Evolutionary conservation across 2,888 invertebrate genomes (phyloP).

Genomic region (Meganola albula): DNA sequence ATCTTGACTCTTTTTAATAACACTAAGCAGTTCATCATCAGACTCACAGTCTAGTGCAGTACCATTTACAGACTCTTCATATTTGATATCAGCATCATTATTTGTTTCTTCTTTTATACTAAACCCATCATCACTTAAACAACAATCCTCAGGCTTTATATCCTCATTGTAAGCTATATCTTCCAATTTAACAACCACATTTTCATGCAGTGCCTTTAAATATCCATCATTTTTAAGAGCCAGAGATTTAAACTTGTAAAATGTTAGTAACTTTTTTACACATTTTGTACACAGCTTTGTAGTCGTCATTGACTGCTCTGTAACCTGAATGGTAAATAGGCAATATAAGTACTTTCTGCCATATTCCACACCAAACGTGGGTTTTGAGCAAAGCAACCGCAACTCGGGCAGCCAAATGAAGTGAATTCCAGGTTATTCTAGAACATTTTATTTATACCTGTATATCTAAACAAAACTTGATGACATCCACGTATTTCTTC

Average conservation of each 20-base stretch:
- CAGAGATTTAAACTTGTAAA: constrained; percentile 50
- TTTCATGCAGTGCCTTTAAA: constrained; percentile 28
- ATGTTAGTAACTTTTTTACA: constrained; percentile 45
- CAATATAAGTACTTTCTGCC: too few relatives aligned
- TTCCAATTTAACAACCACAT: constrained; percentile 27
- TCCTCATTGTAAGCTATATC: constrained; percentile 19
- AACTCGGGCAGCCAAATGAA: too few relatives aligned
- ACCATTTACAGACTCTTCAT: constrained; percentile 16
- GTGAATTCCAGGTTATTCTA: too few relatives aligned
- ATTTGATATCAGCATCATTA: constrained; percentile 7
- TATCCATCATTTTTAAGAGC: constrained; percentile 49
- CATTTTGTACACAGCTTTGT: constrained; percentile 55
- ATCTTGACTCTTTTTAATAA: constrained; percentile 37
- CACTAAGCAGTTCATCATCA: constrained; percentile 51
- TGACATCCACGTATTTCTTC: too few relatives aligned
- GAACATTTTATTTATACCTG: too few relatives aligned
- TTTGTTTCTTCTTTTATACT: constrained; percentile 28
- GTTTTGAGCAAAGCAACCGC: too few relatives aligned
- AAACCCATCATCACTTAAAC: constrained; percentile 17
- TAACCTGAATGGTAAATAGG: too few relatives aligned
- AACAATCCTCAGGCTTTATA: constrained; percentile 19
- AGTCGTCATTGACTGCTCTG: constrained; percentile 34
- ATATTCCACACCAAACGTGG: too few relatives aligned
- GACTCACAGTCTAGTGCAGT: constrained; percentile 30
- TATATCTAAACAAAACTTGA: too few relatives aligned